Evolutionary conservation across 2,113 vertebrate species (phyloP).

Genomic region (Phodopus roborovskii): DNA sequence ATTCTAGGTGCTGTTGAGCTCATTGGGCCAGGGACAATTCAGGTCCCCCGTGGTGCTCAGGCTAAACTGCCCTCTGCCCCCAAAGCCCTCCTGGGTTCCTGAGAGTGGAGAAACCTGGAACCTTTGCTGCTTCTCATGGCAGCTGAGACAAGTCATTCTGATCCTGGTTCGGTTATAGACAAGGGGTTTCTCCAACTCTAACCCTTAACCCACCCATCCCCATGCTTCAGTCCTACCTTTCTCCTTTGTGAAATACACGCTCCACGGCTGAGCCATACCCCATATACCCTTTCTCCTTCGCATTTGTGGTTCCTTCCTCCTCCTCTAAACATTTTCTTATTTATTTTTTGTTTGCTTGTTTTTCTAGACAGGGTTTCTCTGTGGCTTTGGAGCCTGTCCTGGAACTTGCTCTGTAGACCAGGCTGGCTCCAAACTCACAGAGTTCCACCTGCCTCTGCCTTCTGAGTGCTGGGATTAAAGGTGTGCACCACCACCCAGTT

Average conservation of each 20-base stretch:
- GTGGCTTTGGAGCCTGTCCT: not conserved
- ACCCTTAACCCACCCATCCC: not conserved
- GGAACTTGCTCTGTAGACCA: not conserved
- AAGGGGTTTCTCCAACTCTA: not conserved
- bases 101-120: not conserved
- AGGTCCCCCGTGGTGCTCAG: not conserved
- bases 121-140: not conserved
- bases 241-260: not conserved
- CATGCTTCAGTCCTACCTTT: not conserved
- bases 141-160: not conserved
- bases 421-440: not conserved
- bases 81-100: not conserved
- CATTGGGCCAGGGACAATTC: not conserved
- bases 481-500: not conserved
- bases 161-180: not conserved
- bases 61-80: not conserved
- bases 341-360: not conserved
- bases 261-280: no score
- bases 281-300: not conserved
- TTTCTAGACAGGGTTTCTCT: not conserved
- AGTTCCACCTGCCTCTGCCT: not conserved
- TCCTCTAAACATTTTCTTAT: not conserved
- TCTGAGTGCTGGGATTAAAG: not conserved
- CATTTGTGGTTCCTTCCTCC: not conserved
- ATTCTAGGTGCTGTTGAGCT: not conserved